These are phyloP conservation scores for Scelioninae gen. 2 DNA, from an alignment of 2,888 invertebrate species.

Conservation along the genomic window DNA sequence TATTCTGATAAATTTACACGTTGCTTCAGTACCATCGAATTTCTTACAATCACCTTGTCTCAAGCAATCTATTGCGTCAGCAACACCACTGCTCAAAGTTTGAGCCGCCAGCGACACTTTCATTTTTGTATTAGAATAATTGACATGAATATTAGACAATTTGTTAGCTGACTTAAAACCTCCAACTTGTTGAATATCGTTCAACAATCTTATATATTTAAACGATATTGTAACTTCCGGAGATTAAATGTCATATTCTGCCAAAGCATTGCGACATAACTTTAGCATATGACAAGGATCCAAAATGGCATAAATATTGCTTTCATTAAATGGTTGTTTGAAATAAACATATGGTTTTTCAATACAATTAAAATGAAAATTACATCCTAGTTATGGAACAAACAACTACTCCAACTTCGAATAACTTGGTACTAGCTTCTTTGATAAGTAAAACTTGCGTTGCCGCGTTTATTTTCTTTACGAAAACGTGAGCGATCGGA, in stretches of 20 bases:
- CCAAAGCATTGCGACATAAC: conserved; percentile 27
- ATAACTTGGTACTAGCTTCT: conserved; percentile 13
- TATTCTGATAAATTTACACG: conserved; percentile 57
- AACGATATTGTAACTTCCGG: conserved; percentile 19
- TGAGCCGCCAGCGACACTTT: conserved; percentile 59
- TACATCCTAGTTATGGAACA: conserved; percentile 19
- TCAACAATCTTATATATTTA: conserved; percentile 12
- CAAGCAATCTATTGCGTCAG: conserved; percentile 60
- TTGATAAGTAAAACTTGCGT: conserved; percentile 7
- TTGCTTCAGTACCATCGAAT: conserved; percentile 59
- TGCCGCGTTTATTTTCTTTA: conserved; percentile 13
- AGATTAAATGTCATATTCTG: conserved; percentile 10
- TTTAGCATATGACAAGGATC: conserved; percentile 49
- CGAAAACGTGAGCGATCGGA: conserved; percentile 26
- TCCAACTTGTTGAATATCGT: conserved; percentile 25
- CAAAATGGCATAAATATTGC: conserved; percentile 30
- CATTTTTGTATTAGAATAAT: conserved; percentile 52
- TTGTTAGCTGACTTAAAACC: conserved; percentile 51
- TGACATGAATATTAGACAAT: conserved; percentile 39
- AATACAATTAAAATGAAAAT: conserved; percentile 4
- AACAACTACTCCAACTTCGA: conserved; percentile 23
- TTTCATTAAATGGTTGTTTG: conserved; percentile 22
- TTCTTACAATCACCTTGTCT: conserved; percentile 3
- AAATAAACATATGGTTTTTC: conserved; percentile 6
- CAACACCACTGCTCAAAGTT: conserved; percentile 61